Percentiles rank a stretch among this genome's conserved stretches.
These are phyloP conservation scores for Syrmaticus mikado DNA, from an alignment of 2,113 vertebrate genomes.

Conservation along the genomic window DNA sequence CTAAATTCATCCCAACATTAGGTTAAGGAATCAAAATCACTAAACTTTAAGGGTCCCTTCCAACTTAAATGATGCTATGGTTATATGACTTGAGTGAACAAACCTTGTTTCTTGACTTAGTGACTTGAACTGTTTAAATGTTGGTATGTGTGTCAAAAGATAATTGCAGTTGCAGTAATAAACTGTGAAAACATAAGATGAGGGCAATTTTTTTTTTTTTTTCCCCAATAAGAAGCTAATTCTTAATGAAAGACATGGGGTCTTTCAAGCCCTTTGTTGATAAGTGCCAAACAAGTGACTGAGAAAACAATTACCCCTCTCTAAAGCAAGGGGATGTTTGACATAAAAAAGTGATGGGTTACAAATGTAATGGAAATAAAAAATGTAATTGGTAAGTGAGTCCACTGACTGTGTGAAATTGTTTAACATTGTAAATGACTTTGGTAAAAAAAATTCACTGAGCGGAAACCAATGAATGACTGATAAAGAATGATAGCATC, in stretches of 20 bases:
- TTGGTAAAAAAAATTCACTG: not conserved
- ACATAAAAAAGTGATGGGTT: not conserved
- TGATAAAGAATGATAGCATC: not conserved
- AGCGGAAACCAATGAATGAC: not conserved
- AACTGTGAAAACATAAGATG: not conserved
- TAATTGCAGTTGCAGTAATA: not conserved
- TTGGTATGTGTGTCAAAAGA: not conserved
- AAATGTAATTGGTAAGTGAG: slow-evolving; percentile 24
- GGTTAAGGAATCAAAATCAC: not conserved
- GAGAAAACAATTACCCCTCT: slow-evolving; percentile 40
- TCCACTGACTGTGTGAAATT: not conserved
- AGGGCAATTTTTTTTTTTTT: not conserved
- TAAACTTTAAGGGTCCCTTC: too few species aligned
- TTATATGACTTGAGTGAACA: not conserved
- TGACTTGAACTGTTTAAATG: not conserved
- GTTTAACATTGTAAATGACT: not conserved
- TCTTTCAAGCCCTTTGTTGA: slow-evolving; percentile 1
- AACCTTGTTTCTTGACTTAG: not conserved
- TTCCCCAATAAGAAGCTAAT: not conserved
- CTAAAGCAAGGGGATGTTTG: not conserved
- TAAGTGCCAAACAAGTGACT: not conserved
- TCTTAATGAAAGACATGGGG: not conserved
- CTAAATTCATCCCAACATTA: not conserved
- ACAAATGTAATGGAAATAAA: slow-evolving; percentile 20
- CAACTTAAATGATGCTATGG: too few species aligned